Evolutionary conservation across 2,113 vertebrate genomes (phyloP).

Genomic region (Girardinichthys multiradiatus): DNA sequence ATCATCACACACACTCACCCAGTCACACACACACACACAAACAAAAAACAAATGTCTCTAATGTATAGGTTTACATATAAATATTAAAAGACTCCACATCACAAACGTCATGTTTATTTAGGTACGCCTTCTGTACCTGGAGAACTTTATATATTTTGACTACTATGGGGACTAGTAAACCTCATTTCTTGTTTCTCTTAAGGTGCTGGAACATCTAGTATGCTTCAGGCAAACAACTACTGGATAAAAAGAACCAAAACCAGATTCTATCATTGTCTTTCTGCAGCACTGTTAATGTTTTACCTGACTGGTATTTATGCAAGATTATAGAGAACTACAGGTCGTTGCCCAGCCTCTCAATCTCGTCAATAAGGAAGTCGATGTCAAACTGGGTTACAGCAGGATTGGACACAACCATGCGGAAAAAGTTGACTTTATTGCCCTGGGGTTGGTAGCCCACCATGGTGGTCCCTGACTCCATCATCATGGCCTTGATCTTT

Average conservation of each 20-base stretch:
- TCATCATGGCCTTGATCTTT: constrained; percentile 98
- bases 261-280: constrained; percentile 21
- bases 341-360: constrained; percentile 92
- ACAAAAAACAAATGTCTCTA: constrained; percentile 39
- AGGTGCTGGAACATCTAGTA: constrained; percentile 32
- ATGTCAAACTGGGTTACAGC: constrained; percentile 95
- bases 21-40: constrained; percentile 21
- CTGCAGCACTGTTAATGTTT: constrained; percentile 52
- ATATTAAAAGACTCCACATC: constrained; percentile 39
- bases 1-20: constrained; percentile 20
- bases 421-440: constrained; percentile 97
- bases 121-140: constrained; percentile 34
- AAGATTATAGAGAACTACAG: constrained; percentile 79
- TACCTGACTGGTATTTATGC: constrained; percentile 2
- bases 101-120: constrained; percentile 28
- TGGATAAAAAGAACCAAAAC: constrained; percentile 23
- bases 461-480: constrained; percentile 98
- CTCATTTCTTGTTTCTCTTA: constrained; percentile 33
- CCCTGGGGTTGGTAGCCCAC: constrained; percentile 98
- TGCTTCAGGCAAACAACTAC: constrained; percentile 33
- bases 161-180: constrained; percentile 23
- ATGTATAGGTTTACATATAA: constrained; percentile 20
- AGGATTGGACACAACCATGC: constrained; percentile 97
- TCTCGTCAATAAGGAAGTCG: constrained; percentile 97
- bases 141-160: constrained; percentile 38